These are phyloP conservation scores for Yponomeuta evonymella DNA, from an alignment of 2,888 invertebrate species.

Conservation along the genomic window DNA sequence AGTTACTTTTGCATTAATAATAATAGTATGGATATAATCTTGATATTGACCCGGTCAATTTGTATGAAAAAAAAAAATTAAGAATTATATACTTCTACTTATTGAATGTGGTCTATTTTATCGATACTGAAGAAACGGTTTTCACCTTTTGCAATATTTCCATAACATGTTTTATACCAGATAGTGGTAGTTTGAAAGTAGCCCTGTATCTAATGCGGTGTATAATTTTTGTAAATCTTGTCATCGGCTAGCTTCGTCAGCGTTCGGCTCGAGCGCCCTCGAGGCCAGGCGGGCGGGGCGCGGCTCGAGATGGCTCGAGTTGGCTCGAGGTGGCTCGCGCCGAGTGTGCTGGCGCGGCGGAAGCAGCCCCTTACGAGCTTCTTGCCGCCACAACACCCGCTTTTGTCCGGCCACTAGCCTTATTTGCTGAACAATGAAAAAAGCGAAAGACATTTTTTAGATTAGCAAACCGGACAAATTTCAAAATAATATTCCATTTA, in stretches of 20 bases:
- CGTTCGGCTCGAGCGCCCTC: slow-evolving; percentile 36
- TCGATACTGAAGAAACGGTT: too few species aligned
- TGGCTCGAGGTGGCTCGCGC: slow-evolving; percentile 28
- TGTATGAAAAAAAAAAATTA: too few species aligned
- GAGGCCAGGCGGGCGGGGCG: slow-evolving; percentile 47
- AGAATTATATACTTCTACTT: too few species aligned
- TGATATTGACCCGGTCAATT: too few species aligned
- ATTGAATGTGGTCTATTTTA: too few species aligned
- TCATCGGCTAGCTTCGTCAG: slow-evolving; percentile 49
- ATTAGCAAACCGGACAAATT: background rate
- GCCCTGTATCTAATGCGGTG: too few species aligned
- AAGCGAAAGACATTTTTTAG: slow-evolving; percentile 60
- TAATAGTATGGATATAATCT: too few species aligned
- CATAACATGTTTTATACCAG: too few species aligned
- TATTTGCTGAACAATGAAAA: slow-evolving; percentile 76
- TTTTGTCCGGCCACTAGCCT: slow-evolving; percentile 75
- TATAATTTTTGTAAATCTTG: background rate
- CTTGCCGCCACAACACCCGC: slow-evolving; percentile 60
- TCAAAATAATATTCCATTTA: background rate
- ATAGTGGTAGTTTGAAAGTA: too few species aligned
- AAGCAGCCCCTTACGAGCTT: slow-evolving; percentile 68
- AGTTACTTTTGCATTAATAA: too few species aligned
- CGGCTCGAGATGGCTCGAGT: slow-evolving; percentile 44
- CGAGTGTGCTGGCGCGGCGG: slow-evolving; percentile 71
- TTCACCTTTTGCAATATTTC: too few species aligned